Percentiles rank a stretch among this genome's conserved stretches.
Evolutionary conservation across 2,888 invertebrate species (phyloP).

Genomic region (Diarsia dahlii): DNA sequence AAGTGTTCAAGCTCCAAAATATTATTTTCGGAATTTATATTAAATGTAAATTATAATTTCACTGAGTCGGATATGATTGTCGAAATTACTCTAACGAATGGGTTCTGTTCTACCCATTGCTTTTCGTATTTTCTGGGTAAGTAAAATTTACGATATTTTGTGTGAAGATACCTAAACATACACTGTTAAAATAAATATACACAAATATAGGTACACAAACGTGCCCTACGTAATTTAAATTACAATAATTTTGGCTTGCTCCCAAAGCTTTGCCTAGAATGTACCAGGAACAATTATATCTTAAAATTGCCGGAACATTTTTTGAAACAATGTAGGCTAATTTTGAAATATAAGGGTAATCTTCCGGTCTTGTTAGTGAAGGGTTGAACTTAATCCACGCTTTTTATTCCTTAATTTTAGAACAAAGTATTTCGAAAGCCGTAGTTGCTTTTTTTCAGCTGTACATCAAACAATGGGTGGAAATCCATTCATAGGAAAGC

Average conservation of each 20-base stretch:
- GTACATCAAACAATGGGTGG: background rate
- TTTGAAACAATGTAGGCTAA: slow-evolving; percentile 40
- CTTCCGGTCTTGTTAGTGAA: slow-evolving; percentile 41
- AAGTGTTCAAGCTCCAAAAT: background rate
- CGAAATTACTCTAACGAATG: slow-evolving; percentile 42
- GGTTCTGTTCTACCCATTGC: background rate
- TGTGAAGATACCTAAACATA: background rate
- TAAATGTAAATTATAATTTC: slow-evolving; percentile 31
- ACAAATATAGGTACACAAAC: background rate
- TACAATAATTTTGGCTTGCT: slow-evolving; percentile 10
- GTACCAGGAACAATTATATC: slow-evolving; percentile 18
- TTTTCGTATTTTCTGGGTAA: slow-evolving; percentile 9
- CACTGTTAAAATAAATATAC: background rate
- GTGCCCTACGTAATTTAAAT: slow-evolving; percentile 7
- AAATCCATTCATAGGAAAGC: background rate
- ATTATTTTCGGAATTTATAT: slow-evolving; percentile 38
- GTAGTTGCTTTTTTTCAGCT: background rate
- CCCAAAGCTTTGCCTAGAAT: slow-evolving; percentile 15
- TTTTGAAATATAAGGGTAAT: slow-evolving; percentile 52
- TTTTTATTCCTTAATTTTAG: slow-evolving; percentile 21
- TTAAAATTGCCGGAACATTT: slow-evolving; percentile 32
- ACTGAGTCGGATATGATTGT: slow-evolving; percentile 26
- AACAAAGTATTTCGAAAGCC: slow-evolving; percentile 13
- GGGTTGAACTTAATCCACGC: slow-evolving; percentile 47
- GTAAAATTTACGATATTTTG: slow-evolving; percentile 9